phyloP scores from a whole-genome alignment of 2,888 invertebrate species.

The Mallateleia sp. region DNA sequence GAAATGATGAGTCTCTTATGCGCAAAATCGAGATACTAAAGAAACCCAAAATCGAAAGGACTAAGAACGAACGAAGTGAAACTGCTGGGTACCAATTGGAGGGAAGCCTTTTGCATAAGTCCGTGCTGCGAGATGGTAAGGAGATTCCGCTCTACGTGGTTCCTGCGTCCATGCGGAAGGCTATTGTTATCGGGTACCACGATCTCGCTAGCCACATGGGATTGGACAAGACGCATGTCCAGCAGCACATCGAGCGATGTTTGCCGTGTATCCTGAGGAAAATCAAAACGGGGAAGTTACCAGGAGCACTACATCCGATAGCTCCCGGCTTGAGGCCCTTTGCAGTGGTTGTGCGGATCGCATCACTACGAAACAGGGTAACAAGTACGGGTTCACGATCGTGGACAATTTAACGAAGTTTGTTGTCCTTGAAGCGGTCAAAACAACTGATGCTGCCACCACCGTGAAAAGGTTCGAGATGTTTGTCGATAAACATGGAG shows the following conservation, averaged over 20 bases:
- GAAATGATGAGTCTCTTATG: background rate
- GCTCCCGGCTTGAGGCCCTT: slow-evolving; percentile 78
- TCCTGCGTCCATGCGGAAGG: slow-evolving; percentile 26
- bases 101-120: background rate
- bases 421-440: slow-evolving; percentile 64
- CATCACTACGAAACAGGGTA: slow-evolving; percentile 50
- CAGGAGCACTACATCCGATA: slow-evolving; percentile 77
- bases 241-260: background rate
- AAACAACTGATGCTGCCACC: slow-evolving; percentile 33
- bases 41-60: slow-evolving; percentile 7
- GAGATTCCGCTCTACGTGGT: background rate
- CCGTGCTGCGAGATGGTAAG: background rate
- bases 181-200: slow-evolving; percentile 65
- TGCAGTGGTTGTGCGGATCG: slow-evolving; percentile 78
- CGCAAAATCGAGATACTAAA: slow-evolving; percentile 59
- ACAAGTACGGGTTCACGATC: slow-evolving; percentile 75
- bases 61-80: background rate
- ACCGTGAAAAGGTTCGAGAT: slow-evolving; percentile 57
- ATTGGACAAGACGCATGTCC: slow-evolving; percentile 59
- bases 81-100: slow-evolving; percentile 27
- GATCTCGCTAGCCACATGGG: slow-evolving; percentile 78
- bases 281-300: slow-evolving; percentile 65
- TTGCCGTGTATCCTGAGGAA: background rate
- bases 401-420: slow-evolving; percentile 79
- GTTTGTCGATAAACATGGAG: slow-evolving; percentile 68